Conservation (phyloP, 2,113 vertebrate genomes). For the Psittacula cyanocephala region DNA sequence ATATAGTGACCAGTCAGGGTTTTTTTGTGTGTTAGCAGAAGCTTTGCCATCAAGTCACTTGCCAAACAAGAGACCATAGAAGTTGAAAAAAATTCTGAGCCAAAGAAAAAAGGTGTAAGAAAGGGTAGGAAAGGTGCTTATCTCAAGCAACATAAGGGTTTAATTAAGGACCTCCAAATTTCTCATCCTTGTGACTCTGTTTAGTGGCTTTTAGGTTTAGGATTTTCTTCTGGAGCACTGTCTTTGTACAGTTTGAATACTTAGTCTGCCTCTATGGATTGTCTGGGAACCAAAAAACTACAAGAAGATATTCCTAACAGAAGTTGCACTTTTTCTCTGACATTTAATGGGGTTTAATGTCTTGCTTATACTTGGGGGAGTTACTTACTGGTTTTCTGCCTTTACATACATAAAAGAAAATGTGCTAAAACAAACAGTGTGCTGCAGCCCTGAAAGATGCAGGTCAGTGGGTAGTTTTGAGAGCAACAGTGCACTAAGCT, state of each 20-base stretch:
- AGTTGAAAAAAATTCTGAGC: not conserved
- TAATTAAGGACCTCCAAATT: not conserved
- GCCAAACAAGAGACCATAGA: not conserved
- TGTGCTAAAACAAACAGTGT: fast-evolving
- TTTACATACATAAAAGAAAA: not conserved
- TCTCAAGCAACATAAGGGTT: not conserved
- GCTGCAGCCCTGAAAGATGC: not conserved
- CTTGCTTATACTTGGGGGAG: not conserved
- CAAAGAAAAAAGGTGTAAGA: not conserved
- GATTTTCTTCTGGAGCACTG: not conserved
- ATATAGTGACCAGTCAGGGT: not conserved
- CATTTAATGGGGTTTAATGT: not conserved
- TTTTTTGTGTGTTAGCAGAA: not conserved
- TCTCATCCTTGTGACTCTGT: not conserved
- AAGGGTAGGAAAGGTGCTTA: not conserved
- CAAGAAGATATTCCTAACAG: not conserved
- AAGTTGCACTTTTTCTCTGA: not conserved
- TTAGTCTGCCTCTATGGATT: not conserved
- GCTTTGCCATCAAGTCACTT: not conserved
- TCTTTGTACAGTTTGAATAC: not conserved
- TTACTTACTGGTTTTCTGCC: not conserved
- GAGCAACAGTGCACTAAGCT: not conserved
- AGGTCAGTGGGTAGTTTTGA: not conserved
- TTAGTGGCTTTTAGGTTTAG: not conserved
- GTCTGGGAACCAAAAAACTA: not conserved